Base-by-base conservation (phyloP, 2,797 vertebrate species). In the Oreochromis grahami region DNA sequence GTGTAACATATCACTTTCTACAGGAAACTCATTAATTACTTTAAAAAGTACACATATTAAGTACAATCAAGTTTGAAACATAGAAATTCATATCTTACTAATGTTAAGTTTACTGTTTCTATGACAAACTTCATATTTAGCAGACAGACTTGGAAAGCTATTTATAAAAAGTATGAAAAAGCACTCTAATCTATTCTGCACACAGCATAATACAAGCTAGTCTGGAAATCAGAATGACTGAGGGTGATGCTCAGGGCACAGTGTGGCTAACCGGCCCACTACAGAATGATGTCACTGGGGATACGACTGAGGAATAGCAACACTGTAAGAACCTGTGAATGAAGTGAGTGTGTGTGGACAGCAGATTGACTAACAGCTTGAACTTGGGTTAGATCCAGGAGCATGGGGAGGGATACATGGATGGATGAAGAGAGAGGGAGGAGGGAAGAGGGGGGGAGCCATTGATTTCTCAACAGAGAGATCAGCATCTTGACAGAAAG, bases 291-390 rank as follows among this genome's bases (percentile, higher is more conserved):
- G 70, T 84, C 77, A 87, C 2, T 45, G 55, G 76, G 74, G 68
- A 89, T 48, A 82, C 76, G 43, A 87, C 13, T 70, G 85, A 78
- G 78, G 68, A 89, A 82, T 43, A 83, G 79, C 85, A 86, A 83
- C 80, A 85, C 84, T 82, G 76, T 56, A 76, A 50, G 68, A 87
- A 88, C 88, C 76, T 93, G 86, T 84, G 85, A 84, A 87, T 91
- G 88, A 84, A 63, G 52, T 13, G 56, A 70, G 34, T 82, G 76
- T 84, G 38, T 76, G 76, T 74, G 77, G 91, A 90, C 87, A 93
- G 84, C 95, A 96, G 95, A 96, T 94, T 96, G 96, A 95, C 91
- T 89, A 95, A 93, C 94, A 94, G 95, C 94, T 91, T 95, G 95
- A 96, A 94, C 93, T 92, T 94, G 93, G 93, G 92, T 87, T 85